Evolutionary conservation across 2,888 invertebrate species (phyloP).

Genomic region (Heliconius sara): DNA sequence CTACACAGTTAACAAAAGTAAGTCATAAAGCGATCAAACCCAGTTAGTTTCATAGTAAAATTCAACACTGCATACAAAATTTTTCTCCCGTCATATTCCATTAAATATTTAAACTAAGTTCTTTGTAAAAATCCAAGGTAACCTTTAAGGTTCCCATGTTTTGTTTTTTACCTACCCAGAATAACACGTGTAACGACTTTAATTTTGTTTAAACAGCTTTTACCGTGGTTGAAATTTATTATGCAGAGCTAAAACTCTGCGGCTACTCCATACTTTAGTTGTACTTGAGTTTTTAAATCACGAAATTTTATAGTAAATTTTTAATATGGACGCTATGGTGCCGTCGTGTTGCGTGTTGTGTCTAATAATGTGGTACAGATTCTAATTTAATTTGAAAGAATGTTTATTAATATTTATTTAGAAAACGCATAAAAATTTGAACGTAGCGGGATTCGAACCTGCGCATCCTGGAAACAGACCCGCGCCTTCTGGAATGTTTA

Average conservation of each 20-base stretch:
- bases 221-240: neutral
- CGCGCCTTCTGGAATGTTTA: too few relatives aligned
- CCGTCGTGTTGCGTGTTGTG: neutral
- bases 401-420: too few relatives aligned
- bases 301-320: neutral
- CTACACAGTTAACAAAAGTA: neutral
- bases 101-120: slow-evolving; percentile 10
- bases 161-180: neutral
- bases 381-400: neutral
- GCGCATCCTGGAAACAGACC: too few relatives aligned
- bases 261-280: neutral
- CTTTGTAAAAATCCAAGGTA: slow-evolving; percentile 6
- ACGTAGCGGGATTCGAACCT: too few relatives aligned
- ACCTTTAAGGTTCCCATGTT: neutral
- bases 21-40: neutral
- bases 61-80: neutral
- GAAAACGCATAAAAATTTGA: too few relatives aligned
- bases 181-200: slow-evolving; percentile 16
- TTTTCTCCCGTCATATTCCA: neutral
- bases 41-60: neutral
- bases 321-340: neutral
- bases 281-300: neutral
- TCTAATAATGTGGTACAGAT: neutral
- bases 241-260: neutral
- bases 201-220: slow-evolving; percentile 18